These are phyloP conservation scores for Rhabdornis inornatus DNA, from an alignment of 2,113 vertebrate genomes.

Conservation along the genomic window DNA sequence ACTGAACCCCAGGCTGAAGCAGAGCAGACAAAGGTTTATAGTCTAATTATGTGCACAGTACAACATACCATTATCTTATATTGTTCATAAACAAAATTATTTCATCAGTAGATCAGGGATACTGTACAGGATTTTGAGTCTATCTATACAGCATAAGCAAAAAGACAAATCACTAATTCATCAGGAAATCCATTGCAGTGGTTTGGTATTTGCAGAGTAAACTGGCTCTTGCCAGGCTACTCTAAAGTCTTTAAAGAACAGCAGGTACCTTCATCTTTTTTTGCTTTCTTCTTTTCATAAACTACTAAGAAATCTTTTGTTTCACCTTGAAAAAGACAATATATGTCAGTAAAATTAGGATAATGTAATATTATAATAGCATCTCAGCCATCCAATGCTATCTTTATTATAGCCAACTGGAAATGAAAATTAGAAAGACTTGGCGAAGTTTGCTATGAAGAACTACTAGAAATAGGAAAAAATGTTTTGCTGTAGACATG, in stretches of 20 bases:
- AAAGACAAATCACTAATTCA: background rate
- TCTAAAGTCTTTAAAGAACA: background rate
- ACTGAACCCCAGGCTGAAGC: background rate
- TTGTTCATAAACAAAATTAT: background rate
- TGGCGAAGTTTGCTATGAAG: background rate
- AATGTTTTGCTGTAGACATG: background rate
- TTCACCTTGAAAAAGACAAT: background rate
- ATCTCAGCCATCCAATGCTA: background rate
- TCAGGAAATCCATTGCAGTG: background rate
- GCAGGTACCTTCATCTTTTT: background rate
- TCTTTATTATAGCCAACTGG: background rate
- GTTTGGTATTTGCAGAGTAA: background rate
- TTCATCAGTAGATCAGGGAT: background rate
- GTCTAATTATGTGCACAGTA: background rate
- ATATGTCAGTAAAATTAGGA: background rate
- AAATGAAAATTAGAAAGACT: background rate
- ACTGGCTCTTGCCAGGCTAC: background rate
- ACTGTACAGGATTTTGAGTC: background rate
- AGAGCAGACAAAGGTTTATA: slow-evolving; percentile 13
- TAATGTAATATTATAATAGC: background rate
- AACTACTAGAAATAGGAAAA: background rate
- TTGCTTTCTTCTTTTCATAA: background rate
- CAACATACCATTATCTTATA: background rate
- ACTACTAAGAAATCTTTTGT: background rate
- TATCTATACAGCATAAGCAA: background rate